phyloP scores from a whole-genome alignment of 2,113 vertebrate species.

The Columba janthina region DNA sequence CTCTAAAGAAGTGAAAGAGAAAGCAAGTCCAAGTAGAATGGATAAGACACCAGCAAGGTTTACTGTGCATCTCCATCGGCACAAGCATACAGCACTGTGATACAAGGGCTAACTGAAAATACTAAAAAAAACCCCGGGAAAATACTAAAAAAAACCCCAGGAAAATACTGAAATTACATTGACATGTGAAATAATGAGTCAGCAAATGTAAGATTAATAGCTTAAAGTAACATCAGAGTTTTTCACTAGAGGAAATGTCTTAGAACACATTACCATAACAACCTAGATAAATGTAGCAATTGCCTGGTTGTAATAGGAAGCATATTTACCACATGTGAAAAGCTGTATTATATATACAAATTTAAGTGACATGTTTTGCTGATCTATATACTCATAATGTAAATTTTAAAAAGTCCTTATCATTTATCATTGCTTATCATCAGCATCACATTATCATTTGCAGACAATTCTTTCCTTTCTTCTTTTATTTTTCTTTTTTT shows the following conservation, averaged over 20 bases:
- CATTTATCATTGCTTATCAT: constrained; percentile 1
- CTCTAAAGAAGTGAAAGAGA: background rate
- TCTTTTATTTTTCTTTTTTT: background rate
- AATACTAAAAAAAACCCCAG: background rate
- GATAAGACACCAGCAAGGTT: background rate
- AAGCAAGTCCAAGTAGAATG: background rate
- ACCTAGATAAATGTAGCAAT: background rate
- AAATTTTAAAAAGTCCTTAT: background rate
- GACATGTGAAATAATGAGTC: background rate
- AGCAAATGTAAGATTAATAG: background rate
- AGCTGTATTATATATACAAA: background rate
- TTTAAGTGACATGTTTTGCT: background rate
- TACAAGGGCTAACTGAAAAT: background rate
- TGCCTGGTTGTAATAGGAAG: accelerated
- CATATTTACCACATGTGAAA: background rate
- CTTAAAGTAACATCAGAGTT: background rate
- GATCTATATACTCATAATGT: background rate
- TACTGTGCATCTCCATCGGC: background rate
- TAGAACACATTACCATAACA: background rate
- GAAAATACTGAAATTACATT: background rate
- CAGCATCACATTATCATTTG: background rate
- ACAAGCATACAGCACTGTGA: background rate
- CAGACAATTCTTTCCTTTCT: background rate
- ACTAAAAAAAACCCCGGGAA: background rate
- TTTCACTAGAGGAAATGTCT: background rate